A percentile compares a stretch with the other conserved stretches of the same genome.
phyloP scores from a whole-genome alignment of 2,113 vertebrate genomes.

The Paratilapia polleni region DNA sequence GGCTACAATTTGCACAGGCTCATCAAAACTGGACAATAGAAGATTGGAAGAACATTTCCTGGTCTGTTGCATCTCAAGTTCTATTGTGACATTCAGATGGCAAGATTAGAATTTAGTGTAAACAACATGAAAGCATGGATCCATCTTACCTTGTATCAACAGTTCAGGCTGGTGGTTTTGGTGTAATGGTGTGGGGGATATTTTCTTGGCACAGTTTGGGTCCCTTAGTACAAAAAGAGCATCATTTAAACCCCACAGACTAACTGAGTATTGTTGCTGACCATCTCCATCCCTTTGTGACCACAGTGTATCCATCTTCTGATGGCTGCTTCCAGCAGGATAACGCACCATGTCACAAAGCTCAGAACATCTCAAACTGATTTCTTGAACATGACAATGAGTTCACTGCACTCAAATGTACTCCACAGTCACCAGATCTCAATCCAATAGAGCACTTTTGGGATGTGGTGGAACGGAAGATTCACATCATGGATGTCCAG shows the following conservation, averaged over 20 bases:
- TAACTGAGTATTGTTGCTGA: neutral
- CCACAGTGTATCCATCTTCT: too few species aligned
- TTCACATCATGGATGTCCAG: too few species aligned
- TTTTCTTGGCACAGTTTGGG: neutral
- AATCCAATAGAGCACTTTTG: neutral
- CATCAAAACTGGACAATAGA: neutral
- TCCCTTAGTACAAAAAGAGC: neutral
- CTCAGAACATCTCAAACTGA: too few species aligned
- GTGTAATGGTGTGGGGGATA: neutral
- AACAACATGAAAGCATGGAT: neutral
- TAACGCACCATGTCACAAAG: too few species aligned
- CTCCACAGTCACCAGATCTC: neutral
- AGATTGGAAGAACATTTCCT: neutral
- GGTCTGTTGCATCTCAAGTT: neutral
- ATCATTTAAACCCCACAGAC: neutral
- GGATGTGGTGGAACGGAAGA: neutral
- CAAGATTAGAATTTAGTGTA: neutral
- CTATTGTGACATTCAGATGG: neutral
- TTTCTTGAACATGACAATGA: too few species aligned
- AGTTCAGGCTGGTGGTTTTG: neutral
- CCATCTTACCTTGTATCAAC: neutral
- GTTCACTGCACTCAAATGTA: accelerated
- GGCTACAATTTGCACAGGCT: too few species aligned
- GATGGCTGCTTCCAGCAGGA: too few species aligned
- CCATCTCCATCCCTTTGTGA: too few species aligned